phyloP scores from a whole-genome alignment of 2,888 invertebrate species.

The Ormia ochracea region DNA sequence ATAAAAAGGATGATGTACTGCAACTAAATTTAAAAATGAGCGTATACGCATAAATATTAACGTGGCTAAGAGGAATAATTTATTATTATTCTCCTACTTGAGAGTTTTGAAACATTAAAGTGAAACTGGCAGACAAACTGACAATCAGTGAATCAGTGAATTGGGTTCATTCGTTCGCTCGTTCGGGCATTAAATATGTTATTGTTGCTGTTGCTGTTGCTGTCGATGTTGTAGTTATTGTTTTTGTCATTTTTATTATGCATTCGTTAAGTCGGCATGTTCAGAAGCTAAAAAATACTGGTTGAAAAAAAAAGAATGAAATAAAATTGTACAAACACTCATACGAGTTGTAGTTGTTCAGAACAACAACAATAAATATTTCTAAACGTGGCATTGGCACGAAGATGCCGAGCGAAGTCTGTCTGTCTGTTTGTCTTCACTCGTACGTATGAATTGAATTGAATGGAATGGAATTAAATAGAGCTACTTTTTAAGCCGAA shows the following conservation, averaged over 20 bases:
- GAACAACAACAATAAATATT: constrained; percentile 29
- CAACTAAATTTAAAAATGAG: neutral
- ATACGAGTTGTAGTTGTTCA: constrained; percentile 30
- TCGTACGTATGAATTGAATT: constrained; percentile 46
- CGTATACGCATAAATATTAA: constrained; percentile 21
- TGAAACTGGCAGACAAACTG: constrained; percentile 54
- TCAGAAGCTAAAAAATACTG: constrained; percentile 57
- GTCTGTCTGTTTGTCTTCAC: constrained; percentile 17
- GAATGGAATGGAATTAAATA: constrained; percentile 54
- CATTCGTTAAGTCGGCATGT: constrained; percentile 59
- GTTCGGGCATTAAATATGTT: neutral
- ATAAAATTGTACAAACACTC: constrained; percentile 39
- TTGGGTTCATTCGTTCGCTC: constrained; percentile 25
- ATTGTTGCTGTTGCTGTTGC: neutral
- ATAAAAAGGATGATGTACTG: constrained; percentile 31
- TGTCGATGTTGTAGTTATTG: neutral
- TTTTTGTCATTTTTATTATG: constrained; percentile 39
- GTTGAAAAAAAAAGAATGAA: constrained; percentile 49
- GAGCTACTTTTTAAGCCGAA: constrained; percentile 49
- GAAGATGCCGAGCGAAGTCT: constrained; percentile 21
- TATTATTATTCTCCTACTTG: neutral
- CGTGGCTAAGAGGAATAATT: constrained; percentile 30
- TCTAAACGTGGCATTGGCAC: neutral
- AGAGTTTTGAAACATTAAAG: constrained; percentile 17
- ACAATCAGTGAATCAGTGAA: constrained; percentile 45